These are phyloP conservation scores for Buteo buteo DNA, from an alignment of 2,113 vertebrate genomes.

Conservation along the genomic window DNA sequence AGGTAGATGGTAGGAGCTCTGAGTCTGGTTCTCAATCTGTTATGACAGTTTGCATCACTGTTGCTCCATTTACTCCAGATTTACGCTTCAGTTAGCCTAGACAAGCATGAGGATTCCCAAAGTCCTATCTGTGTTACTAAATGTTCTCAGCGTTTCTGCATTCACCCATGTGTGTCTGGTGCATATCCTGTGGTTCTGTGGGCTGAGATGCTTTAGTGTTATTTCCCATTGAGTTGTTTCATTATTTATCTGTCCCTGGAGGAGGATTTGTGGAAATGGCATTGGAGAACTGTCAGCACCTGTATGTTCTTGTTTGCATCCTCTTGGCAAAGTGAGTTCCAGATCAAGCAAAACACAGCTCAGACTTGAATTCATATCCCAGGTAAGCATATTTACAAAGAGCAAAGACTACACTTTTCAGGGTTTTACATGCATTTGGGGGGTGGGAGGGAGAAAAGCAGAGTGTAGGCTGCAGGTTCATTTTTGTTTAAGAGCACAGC, in stretches of 20 bases:
- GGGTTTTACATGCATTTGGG: not conserved
- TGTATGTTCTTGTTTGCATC: slow-evolving; percentile 28
- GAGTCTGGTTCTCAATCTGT: slow-evolving; percentile 11
- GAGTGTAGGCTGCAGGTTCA: not conserved
- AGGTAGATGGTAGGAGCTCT: not conserved
- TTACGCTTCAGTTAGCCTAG: not conserved
- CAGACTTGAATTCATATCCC: not conserved
- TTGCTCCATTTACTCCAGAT: slow-evolving; percentile 44
- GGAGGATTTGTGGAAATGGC: slow-evolving; percentile 28
- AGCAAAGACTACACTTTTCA: not conserved
- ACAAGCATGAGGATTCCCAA: slow-evolving; percentile 7
- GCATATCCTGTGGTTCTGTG: slow-evolving; percentile 8
- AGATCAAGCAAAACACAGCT: slow-evolving; percentile 11
- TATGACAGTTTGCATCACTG: slow-evolving; percentile 17
- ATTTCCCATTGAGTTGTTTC: not conserved
- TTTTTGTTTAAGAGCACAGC: not conserved
- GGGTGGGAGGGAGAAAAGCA: not conserved
- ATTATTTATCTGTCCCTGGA: slow-evolving; percentile 50
- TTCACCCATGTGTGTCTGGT: slow-evolving; percentile 25
- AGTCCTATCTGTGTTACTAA: slow-evolving; percentile 8
- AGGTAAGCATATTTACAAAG: not conserved
- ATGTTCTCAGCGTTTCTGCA: slow-evolving; percentile 31
- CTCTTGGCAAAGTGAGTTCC: slow-evolving; percentile 45
- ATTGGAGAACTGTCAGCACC: slow-evolving; percentile 39
- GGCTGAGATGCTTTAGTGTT: slow-evolving; percentile 1